Evolutionary conservation across 2,113 vertebrate species (phyloP).

Genomic region (Nycticryphes semicollaris): DNA sequence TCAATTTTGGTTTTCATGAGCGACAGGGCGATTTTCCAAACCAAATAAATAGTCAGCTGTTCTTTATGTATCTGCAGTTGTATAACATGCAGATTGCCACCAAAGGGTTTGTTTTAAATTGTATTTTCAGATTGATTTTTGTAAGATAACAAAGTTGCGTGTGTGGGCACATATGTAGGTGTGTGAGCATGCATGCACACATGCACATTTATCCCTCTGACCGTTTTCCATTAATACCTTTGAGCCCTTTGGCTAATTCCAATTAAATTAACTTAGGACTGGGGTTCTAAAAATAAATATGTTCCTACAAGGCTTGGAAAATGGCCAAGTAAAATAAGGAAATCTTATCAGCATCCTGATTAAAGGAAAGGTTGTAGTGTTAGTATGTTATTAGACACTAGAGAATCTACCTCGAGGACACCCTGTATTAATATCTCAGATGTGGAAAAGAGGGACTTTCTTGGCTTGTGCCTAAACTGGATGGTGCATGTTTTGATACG

Average conservation of each 20-base stretch:
- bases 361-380: not conserved
- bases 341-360: not conserved
- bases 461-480: not conserved
- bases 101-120: not conserved
- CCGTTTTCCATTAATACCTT: not conserved
- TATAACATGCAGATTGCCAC: not conserved
- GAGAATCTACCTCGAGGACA: not conserved
- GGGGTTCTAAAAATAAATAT: constrained; percentile 20
- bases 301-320: not conserved
- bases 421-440: not conserved
- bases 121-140: not conserved
- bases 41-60: not conserved
- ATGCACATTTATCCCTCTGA: not conserved
- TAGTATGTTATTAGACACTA: not conserved
- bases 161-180: not conserved
- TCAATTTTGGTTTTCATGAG: not conserved
- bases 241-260: constrained; percentile 28
- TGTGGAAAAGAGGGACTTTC: not conserved
- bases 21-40: not conserved
- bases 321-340: constrained; percentile 5
- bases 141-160: not conserved
- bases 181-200: not conserved
- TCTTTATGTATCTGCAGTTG: not conserved
- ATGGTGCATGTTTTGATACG: not conserved
- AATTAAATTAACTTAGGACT: constrained; percentile 19